Conservation (phyloP, 2,888 invertebrate genomes). For the Scotopteryx bipunctaria region DNA sequence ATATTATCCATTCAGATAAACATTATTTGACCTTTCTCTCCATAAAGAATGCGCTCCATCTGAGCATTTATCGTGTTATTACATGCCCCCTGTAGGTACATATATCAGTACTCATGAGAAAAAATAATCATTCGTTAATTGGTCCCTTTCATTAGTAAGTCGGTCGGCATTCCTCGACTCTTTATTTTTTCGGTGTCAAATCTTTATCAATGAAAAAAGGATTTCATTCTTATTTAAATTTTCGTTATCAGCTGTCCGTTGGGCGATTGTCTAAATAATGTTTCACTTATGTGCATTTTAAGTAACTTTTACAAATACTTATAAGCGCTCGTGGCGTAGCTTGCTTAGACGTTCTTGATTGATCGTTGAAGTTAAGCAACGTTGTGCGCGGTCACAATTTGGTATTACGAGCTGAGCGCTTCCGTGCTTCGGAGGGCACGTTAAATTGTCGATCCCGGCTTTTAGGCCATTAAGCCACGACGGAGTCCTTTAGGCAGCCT, state of each 20-base stretch:
- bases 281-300: slow-evolving; percentile 54
- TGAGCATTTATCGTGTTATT: slow-evolving; percentile 13
- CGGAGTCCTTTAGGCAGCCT: no score
- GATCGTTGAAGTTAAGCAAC: no score
- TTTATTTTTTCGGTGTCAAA: slow-evolving; percentile 80
- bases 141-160: slow-evolving; percentile 82
- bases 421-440: no score
- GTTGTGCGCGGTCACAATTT: no score
- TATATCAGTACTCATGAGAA: slow-evolving; percentile 64
- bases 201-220: slow-evolving; percentile 82
- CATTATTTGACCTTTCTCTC: background rate
- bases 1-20: background rate
- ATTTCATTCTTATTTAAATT: slow-evolving; percentile 81
- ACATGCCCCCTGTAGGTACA: slow-evolving; percentile 62
- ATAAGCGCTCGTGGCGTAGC: no score
- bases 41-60: no score
- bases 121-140: slow-evolving; percentile 81
- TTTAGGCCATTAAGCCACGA: no score
- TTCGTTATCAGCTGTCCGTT: slow-evolving; percentile 69
- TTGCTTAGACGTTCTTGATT: no score
- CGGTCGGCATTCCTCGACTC: slow-evolving; percentile 72
- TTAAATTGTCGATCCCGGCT: no score
- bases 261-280: slow-evolving; percentile 64
- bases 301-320: slow-evolving; percentile 4
- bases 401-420: no score